phyloP scores from a whole-genome alignment of 2,888 invertebrate genomes.

The Pristionchus mayeri region DNA sequence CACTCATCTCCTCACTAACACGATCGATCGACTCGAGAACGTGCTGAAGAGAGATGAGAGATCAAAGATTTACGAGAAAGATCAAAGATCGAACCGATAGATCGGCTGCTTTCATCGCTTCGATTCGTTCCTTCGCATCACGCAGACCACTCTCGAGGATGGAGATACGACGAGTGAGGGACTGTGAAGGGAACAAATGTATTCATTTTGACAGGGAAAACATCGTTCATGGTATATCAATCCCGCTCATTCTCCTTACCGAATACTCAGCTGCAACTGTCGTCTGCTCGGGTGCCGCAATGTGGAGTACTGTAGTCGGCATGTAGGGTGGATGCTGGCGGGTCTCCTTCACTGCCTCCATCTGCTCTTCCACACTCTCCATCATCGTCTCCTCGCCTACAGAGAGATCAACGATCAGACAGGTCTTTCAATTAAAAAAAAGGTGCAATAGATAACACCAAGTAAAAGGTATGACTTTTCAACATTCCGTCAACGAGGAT shows the following conservation, averaged over 20 bases:
- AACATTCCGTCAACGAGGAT: no score
- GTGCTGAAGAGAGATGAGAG: neutral
- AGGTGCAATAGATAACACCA: neutral
- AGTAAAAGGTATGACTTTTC: no score
- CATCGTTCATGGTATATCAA: no score
- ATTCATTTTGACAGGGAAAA: no score
- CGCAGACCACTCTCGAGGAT: neutral
- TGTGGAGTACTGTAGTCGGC: neutral
- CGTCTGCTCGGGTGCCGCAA: neutral
- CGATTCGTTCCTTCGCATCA: neutral
- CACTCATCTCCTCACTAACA: neutral
- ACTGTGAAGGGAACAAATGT: neutral
- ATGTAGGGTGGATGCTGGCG: neutral
- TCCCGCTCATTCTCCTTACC: neutral
- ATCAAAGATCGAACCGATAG: neutral
- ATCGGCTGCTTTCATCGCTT: constrained; percentile 22
- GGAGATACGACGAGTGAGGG: constrained; percentile 7
- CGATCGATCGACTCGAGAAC: constrained; percentile 34
- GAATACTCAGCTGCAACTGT: neutral
- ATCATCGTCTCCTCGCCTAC: constrained; percentile 22
- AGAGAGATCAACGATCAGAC: neutral
- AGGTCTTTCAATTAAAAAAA: neutral
- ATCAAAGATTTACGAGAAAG: neutral
- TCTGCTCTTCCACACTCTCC: constrained; percentile 21
- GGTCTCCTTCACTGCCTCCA: neutral